Conservation (phyloP, 2,888 invertebrate species). For the Neoascia interrupta region DNA sequence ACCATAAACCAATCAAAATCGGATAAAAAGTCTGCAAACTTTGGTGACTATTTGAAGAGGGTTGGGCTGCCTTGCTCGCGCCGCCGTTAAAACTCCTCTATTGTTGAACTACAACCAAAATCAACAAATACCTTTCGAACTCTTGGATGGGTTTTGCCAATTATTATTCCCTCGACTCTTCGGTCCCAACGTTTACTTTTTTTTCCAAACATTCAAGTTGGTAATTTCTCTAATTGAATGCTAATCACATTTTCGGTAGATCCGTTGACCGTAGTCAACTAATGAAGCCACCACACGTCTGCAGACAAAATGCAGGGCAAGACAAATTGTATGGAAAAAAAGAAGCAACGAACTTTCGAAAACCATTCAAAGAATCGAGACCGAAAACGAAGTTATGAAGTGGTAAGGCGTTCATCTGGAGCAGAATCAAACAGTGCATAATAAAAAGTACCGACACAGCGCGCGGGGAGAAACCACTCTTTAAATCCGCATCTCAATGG, state of each 20-base stretch:
- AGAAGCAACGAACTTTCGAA: conserved; percentile 1
- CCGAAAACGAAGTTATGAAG: conserved; percentile 3
- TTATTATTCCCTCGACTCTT: no score
- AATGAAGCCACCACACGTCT: conserved; percentile 31
- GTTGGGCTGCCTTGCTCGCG: no score
- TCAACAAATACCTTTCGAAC: no score
- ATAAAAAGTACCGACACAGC: conserved; percentile 18
- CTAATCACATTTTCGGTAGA: conserved; percentile 31
- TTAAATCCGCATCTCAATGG: conserved; percentile 1
- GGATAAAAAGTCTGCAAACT: no score
- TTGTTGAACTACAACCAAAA: no score
- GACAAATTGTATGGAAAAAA: not conserved
- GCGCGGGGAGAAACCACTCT: no score
- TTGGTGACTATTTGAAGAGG: no score
- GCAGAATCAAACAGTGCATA: conserved; percentile 47
- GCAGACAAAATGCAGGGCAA: conserved; percentile 28
- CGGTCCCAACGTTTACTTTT: not conserved
- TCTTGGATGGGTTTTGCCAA: no score
- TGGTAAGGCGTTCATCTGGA: conserved; percentile 20
- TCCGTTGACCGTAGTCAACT: conserved; percentile 33
- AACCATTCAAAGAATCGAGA: conserved; percentile 1
- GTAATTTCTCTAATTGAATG: conserved; percentile 37
- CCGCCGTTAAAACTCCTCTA: no score
- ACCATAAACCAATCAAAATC: no score
- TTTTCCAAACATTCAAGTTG: no score